A percentile compares a stretch with the other conserved stretches of the same genome.
phyloP scores from a whole-genome alignment of 2,113 vertebrate species.

The Fulica atra region DNA sequence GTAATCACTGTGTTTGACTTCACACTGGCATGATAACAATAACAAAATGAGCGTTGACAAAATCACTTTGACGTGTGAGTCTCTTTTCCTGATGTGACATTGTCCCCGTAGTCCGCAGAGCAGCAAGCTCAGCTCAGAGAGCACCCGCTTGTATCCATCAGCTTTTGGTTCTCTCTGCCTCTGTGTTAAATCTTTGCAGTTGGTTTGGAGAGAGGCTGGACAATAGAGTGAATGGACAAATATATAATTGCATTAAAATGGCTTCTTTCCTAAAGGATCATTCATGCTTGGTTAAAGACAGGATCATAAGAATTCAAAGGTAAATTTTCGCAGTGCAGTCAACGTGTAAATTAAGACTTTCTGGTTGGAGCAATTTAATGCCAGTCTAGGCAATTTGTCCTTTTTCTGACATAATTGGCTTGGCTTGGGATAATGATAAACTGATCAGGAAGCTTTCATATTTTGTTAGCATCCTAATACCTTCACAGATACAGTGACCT shows the following conservation, averaged over 20 bases:
- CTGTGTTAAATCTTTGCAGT: neutral
- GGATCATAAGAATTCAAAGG: neutral
- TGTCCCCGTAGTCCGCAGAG: accelerated
- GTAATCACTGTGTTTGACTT: neutral
- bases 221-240: neutral
- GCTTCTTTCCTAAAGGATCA: neutral
- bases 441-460: neutral
- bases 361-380: neutral
- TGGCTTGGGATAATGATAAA: conserved; percentile 33
- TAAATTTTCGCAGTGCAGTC: neutral
- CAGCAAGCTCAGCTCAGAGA: neutral
- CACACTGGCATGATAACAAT: neutral
- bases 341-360: neutral
- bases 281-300: neutral
- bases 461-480: neutral
- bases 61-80: accelerated
- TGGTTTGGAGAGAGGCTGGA: neutral
- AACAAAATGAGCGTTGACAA: neutral
- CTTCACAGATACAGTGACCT: neutral
- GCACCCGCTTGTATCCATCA: accelerated
- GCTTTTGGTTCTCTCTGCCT: neutral
- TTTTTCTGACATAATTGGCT: neutral
- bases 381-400: neutral
- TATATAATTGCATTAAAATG: neutral
- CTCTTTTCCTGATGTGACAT: accelerated